Percentiles rank a stretch among this genome's conserved stretches.
Evolutionary conservation across 2,888 invertebrate species (phyloP).

Genomic region (Rhagonycha fulva): DNA sequence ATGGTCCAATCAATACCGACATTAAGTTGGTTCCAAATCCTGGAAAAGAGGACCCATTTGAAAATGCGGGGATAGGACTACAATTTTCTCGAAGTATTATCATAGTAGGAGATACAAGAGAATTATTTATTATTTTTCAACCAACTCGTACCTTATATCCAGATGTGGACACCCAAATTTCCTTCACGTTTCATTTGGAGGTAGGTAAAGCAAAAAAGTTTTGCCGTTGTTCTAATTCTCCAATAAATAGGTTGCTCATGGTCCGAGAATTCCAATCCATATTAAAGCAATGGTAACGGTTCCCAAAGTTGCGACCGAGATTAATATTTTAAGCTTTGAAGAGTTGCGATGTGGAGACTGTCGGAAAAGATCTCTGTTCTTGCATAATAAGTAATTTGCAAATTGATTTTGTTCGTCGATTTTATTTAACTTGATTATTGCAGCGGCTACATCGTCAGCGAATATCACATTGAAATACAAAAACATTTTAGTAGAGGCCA

Average conservation of each 20-base stretch:
- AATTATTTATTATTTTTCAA: slow-evolving; percentile 59
- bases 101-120: slow-evolving; percentile 57
- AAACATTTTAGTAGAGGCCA: slow-evolving; percentile 12
- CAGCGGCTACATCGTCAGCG: background rate
- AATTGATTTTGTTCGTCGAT: background rate
- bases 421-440: background rate
- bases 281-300: slow-evolving; percentile 63
- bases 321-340: slow-evolving; percentile 59
- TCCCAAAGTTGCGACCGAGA: slow-evolving; percentile 59
- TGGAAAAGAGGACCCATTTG: slow-evolving; percentile 33
- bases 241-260: slow-evolving; percentile 58
- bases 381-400: slow-evolving; percentile 63
- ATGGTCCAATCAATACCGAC: slow-evolving; percentile 59
- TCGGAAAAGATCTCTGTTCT: slow-evolving; percentile 57
- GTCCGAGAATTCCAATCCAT: slow-evolving; percentile 62
- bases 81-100: slow-evolving; percentile 53
- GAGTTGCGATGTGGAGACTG: slow-evolving; percentile 65
- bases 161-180: slow-evolving; percentile 53
- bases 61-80: slow-evolving; percentile 45
- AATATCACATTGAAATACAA: background rate
- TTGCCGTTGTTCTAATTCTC: background rate
- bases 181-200: slow-evolving; percentile 57
- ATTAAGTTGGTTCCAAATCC: slow-evolving; percentile 49
- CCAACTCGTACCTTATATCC: slow-evolving; percentile 57
- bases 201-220: slow-evolving; percentile 45